Evolutionary conservation across 1,140 invertebrate species (phyloP).

Genomic region (Drosophila takahashii): DNA sequence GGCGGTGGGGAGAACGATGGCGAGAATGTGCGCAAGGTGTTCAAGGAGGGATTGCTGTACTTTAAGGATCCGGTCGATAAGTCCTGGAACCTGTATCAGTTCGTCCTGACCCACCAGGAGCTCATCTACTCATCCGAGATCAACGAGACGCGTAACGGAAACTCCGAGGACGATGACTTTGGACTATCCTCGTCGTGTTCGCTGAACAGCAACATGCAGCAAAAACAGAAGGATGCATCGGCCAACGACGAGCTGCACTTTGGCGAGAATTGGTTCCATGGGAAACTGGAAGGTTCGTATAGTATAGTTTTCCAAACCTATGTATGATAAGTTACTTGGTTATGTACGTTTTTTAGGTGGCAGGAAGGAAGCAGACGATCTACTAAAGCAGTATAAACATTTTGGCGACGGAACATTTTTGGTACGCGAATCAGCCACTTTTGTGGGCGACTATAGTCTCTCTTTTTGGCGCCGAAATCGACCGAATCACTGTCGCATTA

Average conservation of each 20-base stretch:
- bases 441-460: constrained; percentile 97
- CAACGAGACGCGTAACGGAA: constrained; percentile 86
- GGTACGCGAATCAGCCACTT: constrained; percentile 97
- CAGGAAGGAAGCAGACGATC: constrained; percentile 88
- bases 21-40: constrained; percentile 94
- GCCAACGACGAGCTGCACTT: constrained; percentile 95
- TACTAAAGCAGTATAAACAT: constrained; percentile 91
- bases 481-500: constrained; percentile 97
- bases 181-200: constrained; percentile 48
- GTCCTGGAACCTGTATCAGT: constrained; percentile 97
- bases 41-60: constrained; percentile 96
- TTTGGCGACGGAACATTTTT: constrained; percentile 98
- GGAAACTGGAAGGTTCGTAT: constrained; percentile 88
- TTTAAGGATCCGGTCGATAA: constrained; percentile 95
- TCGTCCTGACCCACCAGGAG: constrained; percentile 95
- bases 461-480: constrained; percentile 96
- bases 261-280: constrained; percentile 98
- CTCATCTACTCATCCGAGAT: constrained; percentile 90
- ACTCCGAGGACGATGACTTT: constrained; percentile 86
- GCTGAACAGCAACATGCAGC: constrained; percentile 64
- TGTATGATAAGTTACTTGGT: too few relatives aligned
- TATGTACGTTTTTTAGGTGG: constrained; percentile 85
- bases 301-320: too few relatives aligned
- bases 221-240: constrained; percentile 78
- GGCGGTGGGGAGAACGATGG: constrained; percentile 80